These are phyloP conservation scores for Patella pellucida DNA, from an alignment of 2,888 invertebrate species.

Conservation along the genomic window DNA sequence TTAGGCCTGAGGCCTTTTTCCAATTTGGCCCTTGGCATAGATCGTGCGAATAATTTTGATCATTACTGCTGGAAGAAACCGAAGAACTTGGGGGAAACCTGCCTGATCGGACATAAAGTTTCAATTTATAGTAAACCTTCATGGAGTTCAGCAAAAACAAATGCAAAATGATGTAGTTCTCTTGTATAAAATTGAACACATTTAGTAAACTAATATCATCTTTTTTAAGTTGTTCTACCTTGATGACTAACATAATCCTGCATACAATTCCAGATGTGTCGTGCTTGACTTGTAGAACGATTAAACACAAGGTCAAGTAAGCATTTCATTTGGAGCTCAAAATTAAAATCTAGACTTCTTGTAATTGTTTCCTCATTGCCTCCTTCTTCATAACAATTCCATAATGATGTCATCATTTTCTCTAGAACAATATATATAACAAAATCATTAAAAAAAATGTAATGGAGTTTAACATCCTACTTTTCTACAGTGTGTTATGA, in stretches of 20 bases:
- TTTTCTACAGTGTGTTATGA: too few species aligned
- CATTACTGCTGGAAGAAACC: too few species aligned
- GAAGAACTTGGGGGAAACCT: too few species aligned
- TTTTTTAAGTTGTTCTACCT: slow-evolving; percentile 41
- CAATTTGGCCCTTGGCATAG: too few species aligned
- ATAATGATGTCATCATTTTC: slow-evolving; percentile 37
- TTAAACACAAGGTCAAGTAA: slow-evolving; percentile 53
- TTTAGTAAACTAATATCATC: not conserved
- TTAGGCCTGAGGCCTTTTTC: too few species aligned
- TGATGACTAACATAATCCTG: slow-evolving; percentile 55
- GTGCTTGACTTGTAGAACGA: slow-evolving; percentile 44
- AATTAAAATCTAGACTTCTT: slow-evolving; percentile 37
- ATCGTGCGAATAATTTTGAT: too few species aligned
- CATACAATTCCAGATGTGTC: slow-evolving; percentile 50
- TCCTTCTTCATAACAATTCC: slow-evolving; percentile 39
- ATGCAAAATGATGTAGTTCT: not conserved
- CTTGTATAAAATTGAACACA: not conserved
- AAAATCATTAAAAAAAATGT: too few species aligned
- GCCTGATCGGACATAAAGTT: too few species aligned
- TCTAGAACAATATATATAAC: slow-evolving; percentile 31
- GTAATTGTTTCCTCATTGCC: slow-evolving; percentile 33
- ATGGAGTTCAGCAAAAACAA: too few species aligned
- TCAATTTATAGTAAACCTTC: too few species aligned
- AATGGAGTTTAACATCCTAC: too few species aligned
- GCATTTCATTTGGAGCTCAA: slow-evolving; percentile 42